A percentile compares a stretch with the other conserved stretches of the same genome.
Conservation (phyloP, 2,797 vertebrate species). For the Squalus acanthias region DNA sequence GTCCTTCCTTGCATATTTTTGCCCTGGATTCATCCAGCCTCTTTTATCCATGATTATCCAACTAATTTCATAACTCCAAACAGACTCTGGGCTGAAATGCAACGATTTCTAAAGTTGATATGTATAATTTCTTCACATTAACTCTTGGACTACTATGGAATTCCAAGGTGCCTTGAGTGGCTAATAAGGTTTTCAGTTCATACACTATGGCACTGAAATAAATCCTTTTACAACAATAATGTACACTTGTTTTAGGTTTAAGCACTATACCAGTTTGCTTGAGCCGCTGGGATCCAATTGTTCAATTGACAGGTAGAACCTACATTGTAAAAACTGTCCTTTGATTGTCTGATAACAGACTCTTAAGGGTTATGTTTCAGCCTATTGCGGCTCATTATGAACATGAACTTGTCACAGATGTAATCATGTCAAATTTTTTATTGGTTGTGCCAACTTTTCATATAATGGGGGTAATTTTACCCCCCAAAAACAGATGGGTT, state of each 20-base stretch:
- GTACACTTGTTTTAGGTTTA: not conserved
- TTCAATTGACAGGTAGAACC: not conserved
- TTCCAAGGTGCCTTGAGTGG: not conserved
- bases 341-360: not conserved
- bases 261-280: not conserved
- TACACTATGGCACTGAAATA: not conserved
- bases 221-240: not conserved
- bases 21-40: not conserved
- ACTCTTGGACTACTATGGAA: not conserved
- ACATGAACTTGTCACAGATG: not conserved
- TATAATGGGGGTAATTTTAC: not conserved
- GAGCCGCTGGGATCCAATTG: not conserved
- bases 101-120: not conserved
- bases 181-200: not conserved
- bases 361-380: too few relatives aligned
- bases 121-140: not conserved
- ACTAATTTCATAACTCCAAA: not conserved
- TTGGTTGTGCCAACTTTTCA: not conserved
- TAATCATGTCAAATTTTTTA: not conserved
- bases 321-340: not conserved
- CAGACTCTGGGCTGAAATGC: not conserved
- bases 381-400: not conserved
- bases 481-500: too few relatives aligned
- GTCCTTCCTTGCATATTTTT: not conserved
- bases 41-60: not conserved